Percentiles rank a stretch among this genome's conserved stretches.
Conservation (phyloP, 1,140 invertebrate species). For the Orchestia grillus region DNA sequence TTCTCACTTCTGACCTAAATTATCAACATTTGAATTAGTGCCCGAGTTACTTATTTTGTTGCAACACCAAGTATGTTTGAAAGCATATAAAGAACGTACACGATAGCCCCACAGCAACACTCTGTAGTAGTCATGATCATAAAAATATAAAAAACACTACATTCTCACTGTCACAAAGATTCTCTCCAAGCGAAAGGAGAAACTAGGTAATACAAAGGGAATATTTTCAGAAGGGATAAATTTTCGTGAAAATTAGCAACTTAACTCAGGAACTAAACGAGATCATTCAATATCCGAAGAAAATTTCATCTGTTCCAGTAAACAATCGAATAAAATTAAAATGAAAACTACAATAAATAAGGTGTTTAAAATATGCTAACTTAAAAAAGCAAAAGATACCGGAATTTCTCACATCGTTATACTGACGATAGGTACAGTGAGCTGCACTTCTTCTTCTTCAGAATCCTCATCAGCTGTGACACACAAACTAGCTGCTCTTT, state of each 20-base stretch:
- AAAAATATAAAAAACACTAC: neutral
- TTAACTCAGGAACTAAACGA: neutral
- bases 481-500: neutral
- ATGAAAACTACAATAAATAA: neutral
- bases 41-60: neutral
- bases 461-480: neutral
- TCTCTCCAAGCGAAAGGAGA: neutral
- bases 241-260: neutral
- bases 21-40: neutral
- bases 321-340: neutral
- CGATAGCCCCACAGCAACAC: neutral
- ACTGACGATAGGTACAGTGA: conserved; percentile 24
- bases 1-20: neutral
- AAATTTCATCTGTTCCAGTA: neutral
- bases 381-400: neutral
- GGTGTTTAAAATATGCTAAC: neutral
- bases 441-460: neutral
- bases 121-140: neutral
- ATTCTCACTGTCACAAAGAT: neutral
- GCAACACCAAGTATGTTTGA: neutral
- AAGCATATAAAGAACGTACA: neutral
- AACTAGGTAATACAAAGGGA: neutral
- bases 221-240: neutral
- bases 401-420: neutral
- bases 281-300: neutral